A percentile compares a stretch with the other conserved stretches of the same genome.
These are phyloP conservation scores for Daboia siamensis DNA, from an alignment of 2,113 vertebrate genomes.

Conservation along the genomic window DNA sequence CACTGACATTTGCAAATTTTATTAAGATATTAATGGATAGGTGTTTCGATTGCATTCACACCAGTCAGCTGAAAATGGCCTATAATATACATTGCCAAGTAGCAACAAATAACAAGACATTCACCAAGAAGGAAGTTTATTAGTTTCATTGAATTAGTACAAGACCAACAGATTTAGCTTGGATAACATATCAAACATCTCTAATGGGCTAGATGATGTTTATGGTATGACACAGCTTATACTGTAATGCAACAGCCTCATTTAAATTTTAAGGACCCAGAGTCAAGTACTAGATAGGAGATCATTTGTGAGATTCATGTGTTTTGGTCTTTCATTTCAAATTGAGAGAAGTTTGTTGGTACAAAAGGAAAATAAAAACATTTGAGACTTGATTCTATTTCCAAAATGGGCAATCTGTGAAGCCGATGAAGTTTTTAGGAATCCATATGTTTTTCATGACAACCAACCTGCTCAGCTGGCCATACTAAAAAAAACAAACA, in stretches of 20 bases:
- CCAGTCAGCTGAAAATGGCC: background rate
- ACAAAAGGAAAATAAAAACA: background rate
- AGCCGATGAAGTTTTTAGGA: background rate
- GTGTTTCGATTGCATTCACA: slow-evolving; percentile 1
- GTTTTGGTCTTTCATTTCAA: background rate
- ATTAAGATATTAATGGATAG: slow-evolving; percentile 9
- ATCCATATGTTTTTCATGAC: background rate
- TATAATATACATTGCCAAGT: background rate
- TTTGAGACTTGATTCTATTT: background rate
- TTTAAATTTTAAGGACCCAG: background rate
- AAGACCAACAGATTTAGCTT: background rate
- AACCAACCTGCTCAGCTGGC: background rate
- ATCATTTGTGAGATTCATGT: background rate
- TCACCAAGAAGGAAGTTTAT: background rate
- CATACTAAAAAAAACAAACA: too few species aligned
- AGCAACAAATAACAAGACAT: background rate
- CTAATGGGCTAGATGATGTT: background rate
- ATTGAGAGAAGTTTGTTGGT: background rate
- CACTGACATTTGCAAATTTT: slow-evolving; percentile 9
- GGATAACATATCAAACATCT: background rate
- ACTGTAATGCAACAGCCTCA: background rate
- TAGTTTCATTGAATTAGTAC: background rate
- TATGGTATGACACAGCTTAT: background rate
- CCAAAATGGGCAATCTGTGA: background rate
- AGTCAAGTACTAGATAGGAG: background rate